Evolutionary conservation across 2,888 invertebrate genomes (phyloP), one percentile per base, ranked within the genome.

Genomic region (Rhodophaea formosa): DNA sequence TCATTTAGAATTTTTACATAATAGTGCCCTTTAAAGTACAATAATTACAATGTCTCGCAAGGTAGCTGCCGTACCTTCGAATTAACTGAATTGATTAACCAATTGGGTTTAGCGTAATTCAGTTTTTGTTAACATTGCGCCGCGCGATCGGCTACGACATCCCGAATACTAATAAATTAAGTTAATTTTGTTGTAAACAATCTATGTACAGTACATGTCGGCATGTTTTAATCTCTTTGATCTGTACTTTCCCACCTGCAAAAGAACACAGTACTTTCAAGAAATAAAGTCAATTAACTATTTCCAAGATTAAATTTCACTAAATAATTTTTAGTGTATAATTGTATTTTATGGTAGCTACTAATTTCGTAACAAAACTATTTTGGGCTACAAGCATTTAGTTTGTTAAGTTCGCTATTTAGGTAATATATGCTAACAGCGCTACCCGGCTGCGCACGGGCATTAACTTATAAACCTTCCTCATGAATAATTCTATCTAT

Each of bases 41-140:
- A 81, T 86, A 88, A 88, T 88, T 88, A 88, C 77, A 73, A 74
- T 66, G 68, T 66, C 70, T 65, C 74, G 77, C 35, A 32, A 51
- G 32, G 15, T 10, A n/a, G 49, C n/a, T n/a, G 51, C 12, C 17
- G 81, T 82, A 73, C 74, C 70, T 77, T 84, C 79, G 82, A 87
- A 87, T 88, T 87, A 88, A 88, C 85, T 84, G 80, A 82, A 85
- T 84, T 86, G 86, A 88, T 88, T 83, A 84, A 83, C 84, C 88
- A 86, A 89, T 88, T 88, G 80, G 80, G 80, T 86, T 81, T 77
- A 75, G 77, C 70, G 75, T 77, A 77, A 79, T 82, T 81, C 66
- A 68, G 78, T 85, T 86, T 82, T 84, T 84, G 78, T 71, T 65
- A 65, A 69, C 66, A 69, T 72, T 67, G 69, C 62, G 63, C 54